These are phyloP conservation scores for Junonia oenone DNA, from an alignment of 2,888 invertebrate genomes.

Conservation along the genomic window DNA sequence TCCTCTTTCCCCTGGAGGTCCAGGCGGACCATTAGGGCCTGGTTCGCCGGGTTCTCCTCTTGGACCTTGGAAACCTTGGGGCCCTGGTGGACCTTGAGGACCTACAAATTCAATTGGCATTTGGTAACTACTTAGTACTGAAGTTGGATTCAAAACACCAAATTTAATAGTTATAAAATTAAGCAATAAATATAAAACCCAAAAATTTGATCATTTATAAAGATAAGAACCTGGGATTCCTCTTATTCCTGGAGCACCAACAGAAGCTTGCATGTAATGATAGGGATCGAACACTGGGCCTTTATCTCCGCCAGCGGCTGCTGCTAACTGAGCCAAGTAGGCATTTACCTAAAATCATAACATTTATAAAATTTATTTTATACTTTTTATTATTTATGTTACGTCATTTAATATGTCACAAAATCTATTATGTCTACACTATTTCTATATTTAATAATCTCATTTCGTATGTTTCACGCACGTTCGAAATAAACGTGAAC, in stretches of 20 bases:
- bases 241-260: constrained; percentile 88
- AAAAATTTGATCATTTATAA: background rate
- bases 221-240: constrained; percentile 83
- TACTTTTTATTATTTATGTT: too few relatives aligned
- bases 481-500: background rate
- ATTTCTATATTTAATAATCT: too few relatives aligned
- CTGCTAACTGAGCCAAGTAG: constrained; percentile 87
- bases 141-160: too few relatives aligned
- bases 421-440: too few relatives aligned
- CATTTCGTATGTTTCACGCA: background rate
- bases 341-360: constrained; percentile 78
- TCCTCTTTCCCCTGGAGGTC: constrained; percentile 84
- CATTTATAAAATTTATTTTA: too few relatives aligned
- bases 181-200: too few relatives aligned
- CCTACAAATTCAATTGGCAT: constrained; percentile 41
- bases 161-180: too few relatives aligned
- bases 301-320: constrained; percentile 86
- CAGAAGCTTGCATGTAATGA: constrained; percentile 88
- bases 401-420: too few relatives aligned
- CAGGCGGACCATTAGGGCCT: constrained; percentile 83
- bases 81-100: constrained; percentile 74
- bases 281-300: constrained; percentile 85
- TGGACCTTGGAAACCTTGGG: constrained; percentile 90
- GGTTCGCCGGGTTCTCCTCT: constrained; percentile 89
- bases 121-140: too few relatives aligned